Base-by-base conservation (phyloP, 2,888 invertebrate genomes). In the Sminthurides aquaticus region DNA sequence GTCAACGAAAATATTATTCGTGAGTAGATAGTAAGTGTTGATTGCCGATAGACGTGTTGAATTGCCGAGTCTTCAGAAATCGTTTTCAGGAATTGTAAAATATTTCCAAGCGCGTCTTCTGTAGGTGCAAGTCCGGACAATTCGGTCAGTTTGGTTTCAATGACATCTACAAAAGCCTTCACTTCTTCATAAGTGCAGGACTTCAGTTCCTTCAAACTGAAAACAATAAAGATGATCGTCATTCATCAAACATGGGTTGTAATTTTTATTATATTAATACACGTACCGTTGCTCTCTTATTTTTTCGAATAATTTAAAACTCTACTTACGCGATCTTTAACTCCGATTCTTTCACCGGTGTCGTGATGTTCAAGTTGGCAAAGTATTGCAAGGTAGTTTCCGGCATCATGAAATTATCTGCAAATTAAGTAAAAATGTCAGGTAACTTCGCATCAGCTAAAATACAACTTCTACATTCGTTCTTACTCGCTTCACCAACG, bases 71-170 rank as follows among this genome's bases (percentile, higher is more conserved):
- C 62, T 18, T 62, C 63, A 1, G 58, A 57, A 3, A 52, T 18
- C 1, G 48, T 3, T 29, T 57, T 57, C 5, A 63, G 58, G 18
- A 63, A 49, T 29, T 63, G 57, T 1, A 63, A 29, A 3, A 49
- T 11, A 20, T 62, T 62, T 27, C 22, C 18, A 3, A 57, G 48
- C 18, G 29, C 57, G 15, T 25, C 18, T 28, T 63, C 63, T 29
- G 57, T 25, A n/a, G 20, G 49, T 20, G 20, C 20, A 8, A 20
- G 20, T 43, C 18, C 43, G 43, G 43, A 8, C 11, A 43, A 43
- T 18, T 43, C 11, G 8, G 43, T 18, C 8, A 43, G 43, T 11
- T 8, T 43, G 18, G 8, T 43, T 18, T 8, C 18, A 11, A 43
- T 11, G 43, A 43, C 18, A 43, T 18, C 43, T 8, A 18, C 18